Conservation (phyloP, 2,113 vertebrate species). For the Seriola dumerili region DNA sequence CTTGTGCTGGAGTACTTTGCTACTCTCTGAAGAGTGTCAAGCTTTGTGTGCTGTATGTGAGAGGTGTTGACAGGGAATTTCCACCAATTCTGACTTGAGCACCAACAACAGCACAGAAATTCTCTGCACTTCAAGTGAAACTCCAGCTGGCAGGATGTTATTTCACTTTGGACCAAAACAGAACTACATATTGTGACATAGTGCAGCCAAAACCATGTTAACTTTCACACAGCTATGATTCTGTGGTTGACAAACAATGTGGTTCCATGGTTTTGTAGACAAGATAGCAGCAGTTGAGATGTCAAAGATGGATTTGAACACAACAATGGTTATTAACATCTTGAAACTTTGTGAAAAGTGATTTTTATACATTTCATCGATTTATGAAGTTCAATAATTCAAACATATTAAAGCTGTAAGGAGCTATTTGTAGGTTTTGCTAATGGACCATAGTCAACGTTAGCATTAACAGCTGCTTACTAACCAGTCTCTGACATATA, state of each 20-base stretch:
- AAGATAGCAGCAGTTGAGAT: neutral
- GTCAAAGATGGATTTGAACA: neutral
- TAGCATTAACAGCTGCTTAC: too few relatives aligned
- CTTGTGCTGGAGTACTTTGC: constrained; percentile 37
- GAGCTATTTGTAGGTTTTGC: too few relatives aligned
- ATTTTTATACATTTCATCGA: neutral
- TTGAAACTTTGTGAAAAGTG: neutral
- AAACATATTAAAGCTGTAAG: too few relatives aligned
- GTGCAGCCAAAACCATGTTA: constrained; percentile 18
- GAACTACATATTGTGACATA: constrained; percentile 11
- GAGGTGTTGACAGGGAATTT: constrained; percentile 45
- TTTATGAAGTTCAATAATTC: neutral
- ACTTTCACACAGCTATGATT: neutral
- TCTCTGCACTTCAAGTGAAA: constrained; percentile 11
- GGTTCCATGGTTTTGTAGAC: neutral
- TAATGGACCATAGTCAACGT: too few relatives aligned
- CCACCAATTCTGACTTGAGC: constrained; percentile 35
- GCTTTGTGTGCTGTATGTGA: constrained; percentile 16
- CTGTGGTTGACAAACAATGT: neutral
- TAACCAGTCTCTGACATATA: too few relatives aligned
- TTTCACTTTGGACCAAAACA: constrained; percentile 49
- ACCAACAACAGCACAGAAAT: constrained; percentile 43
- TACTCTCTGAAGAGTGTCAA: constrained; percentile 38
- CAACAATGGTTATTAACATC: neutral
- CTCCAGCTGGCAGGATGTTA: constrained; percentile 44